Evolutionary conservation across 2,888 invertebrate genomes (phyloP).

Genomic region (Tetragonisca angustula): DNA sequence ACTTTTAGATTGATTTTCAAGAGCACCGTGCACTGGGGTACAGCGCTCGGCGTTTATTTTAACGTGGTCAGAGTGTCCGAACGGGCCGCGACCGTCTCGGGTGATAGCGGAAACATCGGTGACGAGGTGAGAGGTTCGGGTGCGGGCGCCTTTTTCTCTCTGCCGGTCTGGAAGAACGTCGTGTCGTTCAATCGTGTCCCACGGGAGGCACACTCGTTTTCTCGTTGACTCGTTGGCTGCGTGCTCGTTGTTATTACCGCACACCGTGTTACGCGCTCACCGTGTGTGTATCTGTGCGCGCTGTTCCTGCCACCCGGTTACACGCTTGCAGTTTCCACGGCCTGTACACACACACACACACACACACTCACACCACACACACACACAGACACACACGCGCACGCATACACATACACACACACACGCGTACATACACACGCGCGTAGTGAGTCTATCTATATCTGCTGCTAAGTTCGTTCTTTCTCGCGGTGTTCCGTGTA

Average conservation of each 20-base stretch:
- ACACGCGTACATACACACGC: slow-evolving; percentile 27
- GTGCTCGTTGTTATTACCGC: slow-evolving; percentile 47
- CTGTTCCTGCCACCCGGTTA: slow-evolving; percentile 36
- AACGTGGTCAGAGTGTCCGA: slow-evolving; percentile 72
- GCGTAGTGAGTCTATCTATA: slow-evolving; percentile 39
- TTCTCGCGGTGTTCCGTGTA: slow-evolving; percentile 54
- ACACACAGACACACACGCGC: slow-evolving; percentile 21
- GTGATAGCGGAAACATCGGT: slow-evolving; percentile 67
- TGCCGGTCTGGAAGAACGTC: slow-evolving; percentile 75
- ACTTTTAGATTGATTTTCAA: slow-evolving; percentile 83
- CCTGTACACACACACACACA: slow-evolving; percentile 23
- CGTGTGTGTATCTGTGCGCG: slow-evolving; percentile 36
- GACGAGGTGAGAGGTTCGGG: slow-evolving; percentile 75
- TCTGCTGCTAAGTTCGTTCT: slow-evolving; percentile 22
- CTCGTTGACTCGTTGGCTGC: slow-evolving; percentile 35
- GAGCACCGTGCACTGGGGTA: slow-evolving; percentile 77
- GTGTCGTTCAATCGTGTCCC: slow-evolving; percentile 62
- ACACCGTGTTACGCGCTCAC: slow-evolving; percentile 9
- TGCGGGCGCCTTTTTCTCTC: slow-evolving; percentile 75
- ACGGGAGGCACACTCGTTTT: slow-evolving; percentile 62
- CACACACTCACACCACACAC: slow-evolving; percentile 24
- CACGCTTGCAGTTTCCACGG: too few species aligned
- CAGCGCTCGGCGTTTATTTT: slow-evolving; percentile 76
- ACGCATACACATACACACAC: slow-evolving; percentile 27
- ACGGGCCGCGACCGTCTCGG: slow-evolving; percentile 69